Conservation (phyloP, 2,888 invertebrate species). For the Dolichopus griseipennis region DNA sequence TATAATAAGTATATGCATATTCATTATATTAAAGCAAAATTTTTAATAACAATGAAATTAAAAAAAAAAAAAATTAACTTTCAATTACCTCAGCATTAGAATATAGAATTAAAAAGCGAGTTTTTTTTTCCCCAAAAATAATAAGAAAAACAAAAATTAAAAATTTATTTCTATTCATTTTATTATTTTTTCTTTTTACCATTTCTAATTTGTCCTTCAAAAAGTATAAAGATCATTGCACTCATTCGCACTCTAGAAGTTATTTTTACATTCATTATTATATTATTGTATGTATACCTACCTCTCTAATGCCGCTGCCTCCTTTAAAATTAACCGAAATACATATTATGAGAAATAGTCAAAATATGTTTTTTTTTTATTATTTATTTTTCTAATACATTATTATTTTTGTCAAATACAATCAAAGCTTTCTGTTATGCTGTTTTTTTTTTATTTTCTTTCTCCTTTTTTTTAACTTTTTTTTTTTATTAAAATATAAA, state of each 20-base stretch:
- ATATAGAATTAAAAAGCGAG: background rate
- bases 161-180: background rate
- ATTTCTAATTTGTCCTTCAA: conserved; percentile 6
- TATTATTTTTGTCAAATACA: background rate
- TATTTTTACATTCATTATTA: background rate
- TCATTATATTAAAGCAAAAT: too few relatives aligned
- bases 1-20: too few relatives aligned
- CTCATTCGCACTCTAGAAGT: background rate
- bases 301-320: background rate
- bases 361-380: background rate
- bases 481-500: background rate
- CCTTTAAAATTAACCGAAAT: background rate
- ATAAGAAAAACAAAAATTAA: background rate
- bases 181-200: background rate
- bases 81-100: background rate
- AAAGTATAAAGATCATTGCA: conserved; percentile 4
- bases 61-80: background rate
- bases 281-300: too few relatives aligned
- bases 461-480: too few relatives aligned
- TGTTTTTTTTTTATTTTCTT: too few relatives aligned
- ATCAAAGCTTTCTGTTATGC: background rate
- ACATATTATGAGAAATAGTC: background rate
- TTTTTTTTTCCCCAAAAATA: background rate
- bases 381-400: too few relatives aligned
- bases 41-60: too few relatives aligned